Percentiles rank a stretch among this genome's conserved stretches.
Conservation (phyloP, 53 echinoderm and acorn worm species). For the Stichopus horrens region DNA sequence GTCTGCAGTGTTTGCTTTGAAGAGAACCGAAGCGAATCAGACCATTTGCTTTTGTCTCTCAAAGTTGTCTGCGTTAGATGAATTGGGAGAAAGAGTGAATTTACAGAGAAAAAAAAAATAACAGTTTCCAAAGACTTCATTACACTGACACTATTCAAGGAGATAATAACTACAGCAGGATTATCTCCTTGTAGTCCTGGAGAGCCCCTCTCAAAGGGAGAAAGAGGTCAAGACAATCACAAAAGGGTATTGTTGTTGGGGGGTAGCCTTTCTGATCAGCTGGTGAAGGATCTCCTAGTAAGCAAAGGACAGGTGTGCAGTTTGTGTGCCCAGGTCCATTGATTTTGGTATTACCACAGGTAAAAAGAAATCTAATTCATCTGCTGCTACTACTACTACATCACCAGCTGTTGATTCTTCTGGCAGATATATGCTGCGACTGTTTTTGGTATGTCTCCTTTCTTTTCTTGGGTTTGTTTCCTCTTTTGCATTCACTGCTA, state of each 20-base stretch:
- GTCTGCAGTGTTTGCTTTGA: constrained; percentile 12
- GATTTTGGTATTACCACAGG: constrained; percentile 39
- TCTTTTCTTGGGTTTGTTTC: not conserved
- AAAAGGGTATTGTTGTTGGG: constrained; percentile 14
- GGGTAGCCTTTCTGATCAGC: constrained; percentile 2
- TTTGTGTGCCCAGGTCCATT: constrained; percentile 25
- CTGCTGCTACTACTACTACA: not conserved
- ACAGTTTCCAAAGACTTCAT: no score
- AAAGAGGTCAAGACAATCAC: constrained; percentile 20
- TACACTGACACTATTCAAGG: no score
- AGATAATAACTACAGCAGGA: not conserved
- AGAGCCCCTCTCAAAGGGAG: not conserved
- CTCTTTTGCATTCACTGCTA: not conserved
- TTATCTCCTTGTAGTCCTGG: not conserved
- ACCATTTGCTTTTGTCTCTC: not conserved
- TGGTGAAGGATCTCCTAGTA: constrained; percentile 18
- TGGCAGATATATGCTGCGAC: not conserved
- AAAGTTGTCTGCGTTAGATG: not conserved
- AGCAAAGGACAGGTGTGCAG: constrained; percentile 33
- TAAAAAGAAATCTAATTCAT: constrained; percentile 9
- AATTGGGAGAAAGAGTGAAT: not conserved
- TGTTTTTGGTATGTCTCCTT: not conserved
- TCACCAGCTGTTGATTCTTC: constrained; percentile 15
- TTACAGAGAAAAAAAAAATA: not conserved
- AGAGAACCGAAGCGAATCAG: not conserved